A percentile compares a stretch with the other conserved stretches of the same genome.
phyloP scores from a whole-genome alignment of 2,888 invertebrate genomes.

The Agrochola lychnidis region DNA sequence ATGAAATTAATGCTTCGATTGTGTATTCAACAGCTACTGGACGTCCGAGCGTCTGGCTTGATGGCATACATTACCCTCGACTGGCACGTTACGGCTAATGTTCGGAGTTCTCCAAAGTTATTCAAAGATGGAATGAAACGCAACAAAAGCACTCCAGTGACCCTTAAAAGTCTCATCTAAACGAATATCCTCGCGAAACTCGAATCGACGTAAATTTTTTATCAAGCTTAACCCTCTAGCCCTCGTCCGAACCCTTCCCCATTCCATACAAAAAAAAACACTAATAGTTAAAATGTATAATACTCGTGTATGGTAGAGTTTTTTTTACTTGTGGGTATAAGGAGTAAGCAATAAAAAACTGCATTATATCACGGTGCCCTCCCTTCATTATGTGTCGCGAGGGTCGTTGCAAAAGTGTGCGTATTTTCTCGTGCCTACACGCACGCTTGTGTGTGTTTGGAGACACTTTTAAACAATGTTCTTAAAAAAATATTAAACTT shows the following conservation, averaged over 20 bases:
- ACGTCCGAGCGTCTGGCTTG: constrained; percentile 44
- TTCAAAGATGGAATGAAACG: constrained; percentile 58
- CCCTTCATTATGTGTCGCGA: constrained; percentile 87
- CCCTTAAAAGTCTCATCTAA: constrained; percentile 77
- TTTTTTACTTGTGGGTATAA: constrained; percentile 89
- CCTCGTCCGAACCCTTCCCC: constrained; percentile 87
- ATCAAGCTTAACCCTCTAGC: constrained; percentile 85
- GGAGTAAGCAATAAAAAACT: constrained; percentile 90
- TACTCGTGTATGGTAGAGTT: constrained; percentile 83
- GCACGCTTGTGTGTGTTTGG: constrained; percentile 49
- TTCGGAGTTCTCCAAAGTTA: constrained; percentile 23
- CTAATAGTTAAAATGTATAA: constrained; percentile 89
- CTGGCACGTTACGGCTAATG: constrained; percentile 21
- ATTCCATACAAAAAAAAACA: constrained; percentile 82
- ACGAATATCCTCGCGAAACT: constrained; percentile 81
- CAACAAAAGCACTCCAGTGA: constrained; percentile 76
- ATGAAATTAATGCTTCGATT: constrained; percentile 68
- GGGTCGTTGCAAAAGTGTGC: constrained; percentile 80
- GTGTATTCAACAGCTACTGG: constrained; percentile 60
- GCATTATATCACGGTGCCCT: constrained; percentile 90
- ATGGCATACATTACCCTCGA: constrained; percentile 47
- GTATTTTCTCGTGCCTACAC: constrained; percentile 70
- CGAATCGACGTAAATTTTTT: constrained; percentile 87
- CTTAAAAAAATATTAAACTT: constrained; percentile 56
- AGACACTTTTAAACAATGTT: constrained; percentile 64